Evolutionary conservation across 1,140 invertebrate genomes (phyloP), one percentile per base, ranked within the genome.

Genomic region (Archivesica marissinica): DNA sequence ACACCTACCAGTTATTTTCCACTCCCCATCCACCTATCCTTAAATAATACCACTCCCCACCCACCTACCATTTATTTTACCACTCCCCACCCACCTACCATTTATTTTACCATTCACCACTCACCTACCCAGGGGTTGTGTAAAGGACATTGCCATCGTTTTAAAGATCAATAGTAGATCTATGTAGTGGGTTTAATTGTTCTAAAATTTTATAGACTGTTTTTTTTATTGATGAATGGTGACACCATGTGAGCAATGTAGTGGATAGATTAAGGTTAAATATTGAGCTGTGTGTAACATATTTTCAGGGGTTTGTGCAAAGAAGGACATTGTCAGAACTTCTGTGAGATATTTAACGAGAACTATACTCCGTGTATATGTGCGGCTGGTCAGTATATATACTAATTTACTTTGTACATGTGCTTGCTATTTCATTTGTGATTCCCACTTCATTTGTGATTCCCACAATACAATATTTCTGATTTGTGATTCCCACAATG

Each of bases 331-430:
- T 85, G 82, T 50, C 82, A 38, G 9, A 85, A 85, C 41, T 77
- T 76, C 47, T 85, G 82, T 77, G 41, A 85, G 30, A 77, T 23
- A 44, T 78, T 35, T 70, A 35, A 76, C 44, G 0, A 7, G 17
- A 25, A 77, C 23, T 54, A 39, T n/a, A 68, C 44, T 38, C 82
- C 82, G 0, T 85, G 82, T 78, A 85, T 85, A 39, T 85, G 82
- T 78, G 25, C 59, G 52, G 38, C 44, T n/a, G 74, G 54, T 83
- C 41, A 54, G 47, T 25, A 3, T 35, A n/a, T 7, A 41, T 39
- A 20, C 17, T 39, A 70, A 39, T 39, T 25, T 50, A n/a, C 9
- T 61, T 61, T 61, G 7, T n/a, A 11, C 9, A 23, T 13, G 28
- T 61, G 9, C 56, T n/a, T 9, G 28, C 7, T n/a, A n/a, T n/a